These are phyloP conservation scores for Promerops cafer DNA, from an alignment of 2,113 vertebrate genomes.

Conservation along the genomic window DNA sequence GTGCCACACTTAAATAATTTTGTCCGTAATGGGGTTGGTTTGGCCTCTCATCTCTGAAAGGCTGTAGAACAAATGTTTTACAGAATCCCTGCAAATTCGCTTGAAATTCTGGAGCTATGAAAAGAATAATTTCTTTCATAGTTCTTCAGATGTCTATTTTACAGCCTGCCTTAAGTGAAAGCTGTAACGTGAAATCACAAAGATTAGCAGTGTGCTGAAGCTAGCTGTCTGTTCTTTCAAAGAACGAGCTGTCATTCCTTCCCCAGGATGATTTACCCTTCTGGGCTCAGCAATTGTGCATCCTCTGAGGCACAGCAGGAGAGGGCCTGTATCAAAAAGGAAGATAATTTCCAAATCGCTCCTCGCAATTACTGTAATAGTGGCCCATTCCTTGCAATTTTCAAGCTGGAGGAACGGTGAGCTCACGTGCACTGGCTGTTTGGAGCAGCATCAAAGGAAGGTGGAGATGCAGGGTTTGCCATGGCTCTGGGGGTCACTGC, in stretches of 20 bases:
- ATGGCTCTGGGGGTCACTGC: neutral
- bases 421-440: neutral
- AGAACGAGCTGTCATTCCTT: neutral
- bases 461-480: neutral
- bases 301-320: neutral
- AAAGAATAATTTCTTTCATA: neutral
- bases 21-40: neutral
- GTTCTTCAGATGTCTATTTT: neutral
- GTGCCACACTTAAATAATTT: neutral
- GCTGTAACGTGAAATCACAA: neutral
- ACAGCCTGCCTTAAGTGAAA: neutral
- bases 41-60: neutral
- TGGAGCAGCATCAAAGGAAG: neutral
- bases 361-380: neutral
- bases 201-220: neutral
- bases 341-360: neutral
- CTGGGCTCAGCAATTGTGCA: neutral
- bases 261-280: neutral
- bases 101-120: neutral
- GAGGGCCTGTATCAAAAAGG: neutral
- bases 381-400: neutral
- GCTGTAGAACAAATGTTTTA: neutral
- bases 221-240: neutral
- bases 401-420: neutral
- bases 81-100: neutral